Conservation (phyloP, 2,888 invertebrate genomes). For the Beris morrisii region DNA sequence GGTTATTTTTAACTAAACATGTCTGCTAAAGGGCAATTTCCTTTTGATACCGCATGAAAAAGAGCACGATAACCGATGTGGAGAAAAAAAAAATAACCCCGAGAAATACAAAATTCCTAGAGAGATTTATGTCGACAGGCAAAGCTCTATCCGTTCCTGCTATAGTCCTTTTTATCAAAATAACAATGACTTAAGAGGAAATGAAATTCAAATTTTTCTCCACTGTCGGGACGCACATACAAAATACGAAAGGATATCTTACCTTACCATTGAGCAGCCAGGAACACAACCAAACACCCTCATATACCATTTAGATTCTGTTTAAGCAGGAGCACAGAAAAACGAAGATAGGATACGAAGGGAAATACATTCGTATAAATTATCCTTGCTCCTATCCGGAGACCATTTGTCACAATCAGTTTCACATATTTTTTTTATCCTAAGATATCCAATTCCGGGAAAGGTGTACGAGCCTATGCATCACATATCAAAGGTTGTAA, state of each 20-base stretch:
- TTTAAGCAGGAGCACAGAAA: slow-evolving; percentile 8
- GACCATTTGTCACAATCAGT: slow-evolving; percentile 35
- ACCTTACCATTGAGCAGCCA: slow-evolving; percentile 8
- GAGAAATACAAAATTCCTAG: slow-evolving; percentile 30
- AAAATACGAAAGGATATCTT: slow-evolving; percentile 20
- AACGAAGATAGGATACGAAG: slow-evolving; percentile 2
- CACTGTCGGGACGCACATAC: slow-evolving; percentile 1
- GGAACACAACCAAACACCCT: slow-evolving; percentile 4
- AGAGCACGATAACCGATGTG: slow-evolving; percentile 6
- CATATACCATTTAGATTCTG: slow-evolving; percentile 29
- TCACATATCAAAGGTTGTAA: slow-evolving; percentile 22
- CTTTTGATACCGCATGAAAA: not conserved
- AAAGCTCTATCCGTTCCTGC: slow-evolving; percentile 31
- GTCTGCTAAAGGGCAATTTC: not conserved
- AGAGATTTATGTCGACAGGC: slow-evolving; percentile 39
- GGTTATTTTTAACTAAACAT: too few relatives aligned
- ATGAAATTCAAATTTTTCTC: slow-evolving; percentile 40
- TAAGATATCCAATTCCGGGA: not conserved
- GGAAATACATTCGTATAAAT: slow-evolving; percentile 25
- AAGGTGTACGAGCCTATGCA: slow-evolving; percentile 1
- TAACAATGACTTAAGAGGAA: slow-evolving; percentile 39
- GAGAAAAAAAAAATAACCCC: slow-evolving; percentile 12
- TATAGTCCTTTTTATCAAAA: slow-evolving; percentile 38
- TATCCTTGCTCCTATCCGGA: slow-evolving; percentile 25
- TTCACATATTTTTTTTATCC: slow-evolving; percentile 26